Percentiles rank a stretch among this genome's conserved stretches.
Conservation (phyloP, 2,888 invertebrate genomes). For the Clivina fossor region DNA sequence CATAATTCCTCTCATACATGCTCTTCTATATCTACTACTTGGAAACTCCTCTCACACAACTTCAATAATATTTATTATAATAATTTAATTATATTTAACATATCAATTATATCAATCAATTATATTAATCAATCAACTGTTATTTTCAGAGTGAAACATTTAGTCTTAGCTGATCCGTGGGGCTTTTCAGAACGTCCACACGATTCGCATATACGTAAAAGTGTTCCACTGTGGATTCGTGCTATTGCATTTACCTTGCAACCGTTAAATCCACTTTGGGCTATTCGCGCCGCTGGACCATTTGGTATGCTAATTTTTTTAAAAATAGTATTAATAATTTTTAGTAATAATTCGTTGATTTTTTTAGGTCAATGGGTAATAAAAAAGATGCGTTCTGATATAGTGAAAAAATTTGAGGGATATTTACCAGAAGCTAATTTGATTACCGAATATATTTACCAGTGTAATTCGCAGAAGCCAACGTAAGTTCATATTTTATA, state of each 20-base stretch:
- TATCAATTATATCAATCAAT: too few species aligned
- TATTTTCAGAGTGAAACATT: conserved; percentile 72
- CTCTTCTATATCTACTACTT: too few species aligned
- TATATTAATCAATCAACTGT: too few species aligned
- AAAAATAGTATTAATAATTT: neutral
- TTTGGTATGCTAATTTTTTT: conserved; percentile 65
- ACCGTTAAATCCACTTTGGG: conserved; percentile 90
- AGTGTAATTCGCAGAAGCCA: conserved; percentile 92
- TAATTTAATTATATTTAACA: too few species aligned
- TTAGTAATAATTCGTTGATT: conserved; percentile 11
- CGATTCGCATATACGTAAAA: conserved; percentile 59
- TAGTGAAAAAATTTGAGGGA: conserved; percentile 77
- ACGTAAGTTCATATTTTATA: too few species aligned
- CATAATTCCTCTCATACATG: too few species aligned
- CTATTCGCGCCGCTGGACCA: conserved; percentile 86
- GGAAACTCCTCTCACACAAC: too few species aligned
- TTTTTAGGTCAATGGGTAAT: conserved; percentile 80
- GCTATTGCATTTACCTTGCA: conserved; percentile 75
- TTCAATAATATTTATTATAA: too few species aligned
- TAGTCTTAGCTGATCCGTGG: conserved; percentile 94
- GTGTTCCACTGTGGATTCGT: conserved; percentile 79
- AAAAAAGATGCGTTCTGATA: conserved; percentile 83
- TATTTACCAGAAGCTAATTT: conserved; percentile 68
- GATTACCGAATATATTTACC: conserved; percentile 90
- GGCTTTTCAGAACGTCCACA: conserved; percentile 69